Percentiles rank a stretch among this genome's conserved stretches.
Evolutionary conservation across 2,888 invertebrate species (phyloP).

Genomic region (Plemyria rubiginata): DNA sequence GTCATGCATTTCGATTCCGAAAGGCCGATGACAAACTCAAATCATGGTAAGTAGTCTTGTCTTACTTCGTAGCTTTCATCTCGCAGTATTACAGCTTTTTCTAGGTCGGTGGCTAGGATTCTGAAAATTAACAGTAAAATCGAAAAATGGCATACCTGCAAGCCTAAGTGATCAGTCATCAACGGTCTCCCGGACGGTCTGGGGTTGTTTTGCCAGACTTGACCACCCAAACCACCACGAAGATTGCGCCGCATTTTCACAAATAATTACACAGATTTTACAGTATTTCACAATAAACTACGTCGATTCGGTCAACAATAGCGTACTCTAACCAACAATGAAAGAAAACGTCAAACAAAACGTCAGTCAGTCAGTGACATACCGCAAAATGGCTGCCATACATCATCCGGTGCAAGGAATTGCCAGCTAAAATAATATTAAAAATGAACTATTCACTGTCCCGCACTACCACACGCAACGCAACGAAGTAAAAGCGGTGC

Average conservation of each 20-base stretch:
- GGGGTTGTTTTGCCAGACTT: conserved; percentile 16
- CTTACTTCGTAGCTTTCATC: too few species aligned
- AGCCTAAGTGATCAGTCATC: conserved; percentile 30
- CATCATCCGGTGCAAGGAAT: too few species aligned
- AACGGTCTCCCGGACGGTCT: conserved; percentile 1
- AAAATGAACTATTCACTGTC: too few species aligned
- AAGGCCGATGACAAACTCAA: neutral
- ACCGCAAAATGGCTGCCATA: too few species aligned
- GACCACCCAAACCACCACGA: conserved; percentile 19
- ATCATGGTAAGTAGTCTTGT: too few species aligned
- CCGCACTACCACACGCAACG: too few species aligned
- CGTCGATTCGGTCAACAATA: neutral
- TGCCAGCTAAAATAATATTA: too few species aligned
- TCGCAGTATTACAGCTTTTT: neutral
- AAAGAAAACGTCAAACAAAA: too few species aligned
- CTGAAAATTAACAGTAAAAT: neutral
- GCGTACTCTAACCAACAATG: too few species aligned
- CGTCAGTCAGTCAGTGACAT: too few species aligned
- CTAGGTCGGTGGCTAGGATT: neutral
- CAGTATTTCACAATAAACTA: neutral
- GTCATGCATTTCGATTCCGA: too few species aligned
- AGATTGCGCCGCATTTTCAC: conserved; percentile 35
- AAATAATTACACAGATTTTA: conserved; percentile 1
- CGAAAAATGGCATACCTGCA: conserved; percentile 28
- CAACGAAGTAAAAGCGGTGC: too few species aligned